These are phyloP conservation scores for Apodemia duryi DNA, from an alignment of 2,888 invertebrate genomes.

Conservation along the genomic window DNA sequence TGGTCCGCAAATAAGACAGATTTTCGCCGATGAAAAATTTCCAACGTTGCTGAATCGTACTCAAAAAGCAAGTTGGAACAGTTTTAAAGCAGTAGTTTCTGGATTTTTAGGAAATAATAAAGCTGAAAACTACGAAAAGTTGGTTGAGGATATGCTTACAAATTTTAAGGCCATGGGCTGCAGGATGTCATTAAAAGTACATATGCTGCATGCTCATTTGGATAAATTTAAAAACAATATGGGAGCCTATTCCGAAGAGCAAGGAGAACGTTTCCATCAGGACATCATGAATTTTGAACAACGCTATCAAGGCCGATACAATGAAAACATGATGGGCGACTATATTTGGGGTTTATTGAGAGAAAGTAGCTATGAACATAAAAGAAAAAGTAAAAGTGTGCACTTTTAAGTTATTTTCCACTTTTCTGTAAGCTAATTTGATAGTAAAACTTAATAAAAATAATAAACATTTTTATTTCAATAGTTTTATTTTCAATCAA, in stretches of 20 bases:
- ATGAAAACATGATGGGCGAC: slow-evolving; percentile 32
- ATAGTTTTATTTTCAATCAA: slow-evolving; percentile 27
- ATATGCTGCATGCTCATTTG: slow-evolving; percentile 22
- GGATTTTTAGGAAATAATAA: slow-evolving; percentile 29
- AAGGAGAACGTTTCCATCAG: slow-evolving; percentile 31
- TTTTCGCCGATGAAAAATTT: slow-evolving; percentile 28
- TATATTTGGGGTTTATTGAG: slow-evolving; percentile 31
- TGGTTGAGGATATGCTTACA: slow-evolving; percentile 25
- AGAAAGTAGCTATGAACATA: slow-evolving; percentile 29
- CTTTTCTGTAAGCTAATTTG: slow-evolving; percentile 25
- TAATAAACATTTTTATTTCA: slow-evolving; percentile 27
- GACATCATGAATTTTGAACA: slow-evolving; percentile 28
- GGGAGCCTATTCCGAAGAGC: slow-evolving; percentile 29
- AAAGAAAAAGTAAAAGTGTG: slow-evolving; percentile 31
- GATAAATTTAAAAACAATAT: slow-evolving; percentile 34
- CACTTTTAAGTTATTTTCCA: slow-evolving; percentile 30
- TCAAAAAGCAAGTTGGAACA: slow-evolving; percentile 28
- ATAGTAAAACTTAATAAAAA: slow-evolving; percentile 29
- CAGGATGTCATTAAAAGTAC: slow-evolving; percentile 18
- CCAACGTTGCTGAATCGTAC: slow-evolving; percentile 27
- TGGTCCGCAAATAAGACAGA: slow-evolving; percentile 15
- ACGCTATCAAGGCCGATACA: slow-evolving; percentile 9
- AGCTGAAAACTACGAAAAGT: slow-evolving; percentile 28
- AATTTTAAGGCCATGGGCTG: slow-evolving; percentile 22
- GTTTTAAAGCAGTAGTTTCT: slow-evolving; percentile 30